Conservation (phyloP, 1,140 invertebrate genomes). For the Venturia canescens region DNA sequence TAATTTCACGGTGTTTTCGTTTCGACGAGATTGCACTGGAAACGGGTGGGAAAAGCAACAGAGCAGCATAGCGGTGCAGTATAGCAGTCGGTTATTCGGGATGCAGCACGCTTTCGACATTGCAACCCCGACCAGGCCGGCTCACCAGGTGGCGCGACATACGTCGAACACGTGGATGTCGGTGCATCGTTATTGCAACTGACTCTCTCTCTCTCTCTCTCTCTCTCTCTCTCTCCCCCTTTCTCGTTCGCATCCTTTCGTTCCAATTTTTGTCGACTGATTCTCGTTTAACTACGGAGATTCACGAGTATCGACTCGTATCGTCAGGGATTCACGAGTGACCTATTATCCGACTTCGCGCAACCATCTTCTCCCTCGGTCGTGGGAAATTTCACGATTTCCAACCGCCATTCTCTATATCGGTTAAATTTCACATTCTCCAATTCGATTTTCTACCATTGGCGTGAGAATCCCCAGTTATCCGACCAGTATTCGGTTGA, state of each 20-base stretch:
- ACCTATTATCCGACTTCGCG: conserved; percentile 25
- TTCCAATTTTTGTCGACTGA: background rate
- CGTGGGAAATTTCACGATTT: conserved; percentile 23
- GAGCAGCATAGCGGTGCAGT: background rate
- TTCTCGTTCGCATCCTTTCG: background rate
- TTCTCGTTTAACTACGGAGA: conserved; percentile 1
- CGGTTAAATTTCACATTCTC: conserved; percentile 3
- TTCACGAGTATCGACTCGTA: conserved; percentile 1
- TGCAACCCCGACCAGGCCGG: background rate
- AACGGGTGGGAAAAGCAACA: conserved; percentile 30
- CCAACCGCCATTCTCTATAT: background rate
- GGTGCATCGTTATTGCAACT: conserved; percentile 28
- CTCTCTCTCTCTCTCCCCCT: background rate
- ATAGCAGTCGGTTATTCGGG: conserved; percentile 4
- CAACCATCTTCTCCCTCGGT: background rate
- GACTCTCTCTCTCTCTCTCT: background rate
- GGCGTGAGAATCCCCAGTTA: background rate
- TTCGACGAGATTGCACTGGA: conserved; percentile 40
- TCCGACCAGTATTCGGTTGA: background rate
- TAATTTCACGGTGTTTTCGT: conserved; percentile 46
- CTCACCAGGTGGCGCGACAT: conserved; percentile 21
- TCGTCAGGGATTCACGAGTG: conserved; percentile 35
- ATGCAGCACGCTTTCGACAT: conserved; percentile 1
- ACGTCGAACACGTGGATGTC: conserved; percentile 33
- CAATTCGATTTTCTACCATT: background rate